These are phyloP conservation scores for Lemur catta DNA, from an alignment of 2,797 vertebrate genomes.

Conservation along the genomic window DNA sequence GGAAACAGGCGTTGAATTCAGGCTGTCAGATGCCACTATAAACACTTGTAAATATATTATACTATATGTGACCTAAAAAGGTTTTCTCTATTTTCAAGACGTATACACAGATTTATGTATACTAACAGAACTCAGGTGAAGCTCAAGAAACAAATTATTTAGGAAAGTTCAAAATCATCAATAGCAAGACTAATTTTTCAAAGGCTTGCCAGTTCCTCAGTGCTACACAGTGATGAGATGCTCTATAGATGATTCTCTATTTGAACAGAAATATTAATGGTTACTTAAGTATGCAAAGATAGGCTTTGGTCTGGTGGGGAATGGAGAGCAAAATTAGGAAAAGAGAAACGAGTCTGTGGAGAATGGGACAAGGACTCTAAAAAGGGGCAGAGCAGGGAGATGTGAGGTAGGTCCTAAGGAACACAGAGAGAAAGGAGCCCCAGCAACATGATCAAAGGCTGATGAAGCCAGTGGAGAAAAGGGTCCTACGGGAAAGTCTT, in stretches of 20 bases:
- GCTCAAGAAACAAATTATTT: not conserved
- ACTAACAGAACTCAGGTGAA: not conserved
- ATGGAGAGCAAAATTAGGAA: not conserved
- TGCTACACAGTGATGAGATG: not conserved
- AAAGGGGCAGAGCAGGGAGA: not conserved
- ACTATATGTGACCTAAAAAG: not conserved
- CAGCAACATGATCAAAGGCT: not conserved
- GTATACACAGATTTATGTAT: not conserved
- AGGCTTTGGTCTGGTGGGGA: not conserved
- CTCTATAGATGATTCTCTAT: not conserved
- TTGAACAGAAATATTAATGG: not conserved
- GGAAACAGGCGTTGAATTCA: not conserved
- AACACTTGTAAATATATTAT: not conserved
- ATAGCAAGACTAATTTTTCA: not conserved
- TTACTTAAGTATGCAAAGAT: not conserved
- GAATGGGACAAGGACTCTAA: no score
- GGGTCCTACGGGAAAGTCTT: not conserved
- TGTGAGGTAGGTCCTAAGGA: not conserved
- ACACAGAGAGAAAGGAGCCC: not conserved
- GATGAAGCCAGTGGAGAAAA: not conserved
- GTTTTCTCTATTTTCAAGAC: not conserved
- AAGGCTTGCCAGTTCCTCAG: not conserved
- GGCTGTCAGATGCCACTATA: not conserved
- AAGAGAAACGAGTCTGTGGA: not conserved
- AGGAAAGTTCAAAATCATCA: not conserved